These are phyloP conservation scores for Harmothoe impar DNA, from an alignment of 2,888 invertebrate genomes.

Conservation along the genomic window DNA sequence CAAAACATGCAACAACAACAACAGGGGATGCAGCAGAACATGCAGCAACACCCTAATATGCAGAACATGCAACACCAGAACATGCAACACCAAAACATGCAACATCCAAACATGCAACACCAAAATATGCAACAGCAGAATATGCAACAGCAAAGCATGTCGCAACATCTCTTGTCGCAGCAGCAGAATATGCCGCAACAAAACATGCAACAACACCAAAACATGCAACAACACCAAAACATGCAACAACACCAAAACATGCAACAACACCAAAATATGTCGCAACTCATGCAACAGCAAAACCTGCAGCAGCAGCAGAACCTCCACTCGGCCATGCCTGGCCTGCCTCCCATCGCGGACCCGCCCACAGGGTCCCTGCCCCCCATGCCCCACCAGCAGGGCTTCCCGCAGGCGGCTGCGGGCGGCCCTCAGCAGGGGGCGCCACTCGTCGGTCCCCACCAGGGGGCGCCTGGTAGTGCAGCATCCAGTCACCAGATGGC, in stretches of 20 bases:
- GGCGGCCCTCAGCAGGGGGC: conserved; percentile 25
- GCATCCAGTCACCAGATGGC: conserved; percentile 62
- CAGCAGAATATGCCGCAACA: not conserved
- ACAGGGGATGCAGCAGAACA: not conserved
- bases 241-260: conserved; percentile 5
- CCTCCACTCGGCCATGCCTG: not conserved
- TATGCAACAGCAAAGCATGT: not conserved
- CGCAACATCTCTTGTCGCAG: not conserved
- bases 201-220: not conserved
- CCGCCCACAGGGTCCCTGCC: not conserved
- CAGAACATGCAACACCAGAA: not conserved
- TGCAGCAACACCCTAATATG: not conserved
- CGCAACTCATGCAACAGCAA: not conserved
- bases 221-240: not conserved
- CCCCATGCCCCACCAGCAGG: conserved; percentile 46
- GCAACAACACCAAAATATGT: not conserved
- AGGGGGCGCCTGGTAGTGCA: conserved; percentile 63
- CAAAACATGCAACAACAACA: conserved; percentile 25
- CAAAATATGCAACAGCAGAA: not conserved
- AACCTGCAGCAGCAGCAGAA: not conserved
- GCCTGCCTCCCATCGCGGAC: not conserved
- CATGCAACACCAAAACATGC: not conserved
- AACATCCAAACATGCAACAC: conserved; percentile 10
- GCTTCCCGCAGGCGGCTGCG: not conserved
- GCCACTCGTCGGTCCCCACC: conserved; percentile 53